Base-by-base conservation (phyloP, 2,797 vertebrate species). In the Salmo trutta region DNA sequence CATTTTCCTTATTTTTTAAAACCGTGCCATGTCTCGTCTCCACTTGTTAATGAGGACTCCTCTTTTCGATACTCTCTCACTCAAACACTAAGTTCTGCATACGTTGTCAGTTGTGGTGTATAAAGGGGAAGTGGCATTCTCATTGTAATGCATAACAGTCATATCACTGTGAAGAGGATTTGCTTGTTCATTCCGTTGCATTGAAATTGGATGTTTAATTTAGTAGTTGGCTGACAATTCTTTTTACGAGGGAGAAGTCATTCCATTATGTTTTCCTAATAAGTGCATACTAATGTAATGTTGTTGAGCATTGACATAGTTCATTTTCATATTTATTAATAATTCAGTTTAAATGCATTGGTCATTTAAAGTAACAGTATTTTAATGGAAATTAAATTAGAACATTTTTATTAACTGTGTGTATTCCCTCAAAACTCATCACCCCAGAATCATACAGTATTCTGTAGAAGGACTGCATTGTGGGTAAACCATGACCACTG, bases 291-390 rank as follows among this genome's bases (percentile, higher is more conserved):
- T 83, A 86, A 88, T 87, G 88, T 88, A 73, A 87, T 83, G 56
- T 82, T 74, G 81, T 21, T 83, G 17, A 36, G 19, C 16, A 78
- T 24, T 78, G 59, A 65, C 77, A 66, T 83, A 84, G 76, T 88
- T 89, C 31, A 88, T 89, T 89, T 86, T 80, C 87, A 89, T 88
- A 88, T 84, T 84, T 89, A 85, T 87, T 88, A 79, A 54, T 85
- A 87, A 87, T 88, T 71, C 3, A 62, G 36, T 74, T 15, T 27
- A 7, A 15, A 72, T 27, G 52, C 15, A 15, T 54, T 19, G 51
- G 71, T 52, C 47, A 53, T 72, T 72, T 53, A 10, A 72, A 53
- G 14, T 6, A 3, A 51, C 27, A 53, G 21, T 72, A 72, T 54
- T 68, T 53, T 54, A 72, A 72, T 72, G 51, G 52, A 29, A 72